Conservation (phyloP, 2,888 invertebrate genomes). For the Eustalomyia histrio region DNA sequence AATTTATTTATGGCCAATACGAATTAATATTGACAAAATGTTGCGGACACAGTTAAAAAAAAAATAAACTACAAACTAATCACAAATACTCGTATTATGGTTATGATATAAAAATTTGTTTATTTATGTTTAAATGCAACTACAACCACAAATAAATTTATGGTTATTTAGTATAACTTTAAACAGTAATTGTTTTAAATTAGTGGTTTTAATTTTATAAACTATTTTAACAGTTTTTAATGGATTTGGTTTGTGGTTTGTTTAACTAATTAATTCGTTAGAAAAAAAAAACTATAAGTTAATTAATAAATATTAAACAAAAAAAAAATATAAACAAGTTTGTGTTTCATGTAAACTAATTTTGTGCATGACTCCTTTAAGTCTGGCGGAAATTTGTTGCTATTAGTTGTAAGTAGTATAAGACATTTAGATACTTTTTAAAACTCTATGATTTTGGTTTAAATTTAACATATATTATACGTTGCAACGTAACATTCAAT, state of each 20-base stretch:
- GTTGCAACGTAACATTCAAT: too few relatives aligned
- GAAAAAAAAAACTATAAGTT: constrained; percentile 11
- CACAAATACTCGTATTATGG: neutral
- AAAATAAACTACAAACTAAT: neutral
- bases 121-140: constrained; percentile 17
- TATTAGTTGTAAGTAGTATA: too few relatives aligned
- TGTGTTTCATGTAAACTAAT: neutral
- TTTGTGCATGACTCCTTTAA: constrained; percentile 41
- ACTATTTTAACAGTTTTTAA: constrained; percentile 38
- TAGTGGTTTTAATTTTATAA: neutral
- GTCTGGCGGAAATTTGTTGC: constrained; percentile 45
- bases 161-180: constrained; percentile 47
- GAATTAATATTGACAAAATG: constrained; percentile 55
- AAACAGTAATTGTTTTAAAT: constrained; percentile 21
- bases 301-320: constrained; percentile 39
- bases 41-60: constrained; percentile 29
- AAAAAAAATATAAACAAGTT: constrained; percentile 46
- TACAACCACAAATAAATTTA: constrained; percentile 54
- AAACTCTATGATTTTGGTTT: too few relatives aligned
- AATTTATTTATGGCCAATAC: constrained; percentile 52
- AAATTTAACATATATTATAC: too few relatives aligned
- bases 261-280: constrained; percentile 53
- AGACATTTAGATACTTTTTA: too few relatives aligned
- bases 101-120: neutral
- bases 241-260: constrained; percentile 53